Conservation (phyloP, 92 coral and sea anemone species). For the Isaurus tuberculatus region DNA sequence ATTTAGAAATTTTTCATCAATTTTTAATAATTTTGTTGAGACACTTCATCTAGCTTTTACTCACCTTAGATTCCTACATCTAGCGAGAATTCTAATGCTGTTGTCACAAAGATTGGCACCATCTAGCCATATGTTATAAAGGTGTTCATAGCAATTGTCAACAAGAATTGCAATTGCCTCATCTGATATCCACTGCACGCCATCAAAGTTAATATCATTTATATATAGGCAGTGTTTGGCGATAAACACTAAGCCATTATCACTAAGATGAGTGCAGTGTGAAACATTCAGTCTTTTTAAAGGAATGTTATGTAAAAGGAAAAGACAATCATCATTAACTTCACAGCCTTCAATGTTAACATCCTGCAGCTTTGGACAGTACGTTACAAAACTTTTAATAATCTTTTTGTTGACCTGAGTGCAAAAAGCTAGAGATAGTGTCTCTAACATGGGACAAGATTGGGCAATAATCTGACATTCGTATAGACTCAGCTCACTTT, state of each 20-base stretch:
- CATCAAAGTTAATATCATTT: conserved; percentile 83
- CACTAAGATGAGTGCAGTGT: conserved; percentile 84
- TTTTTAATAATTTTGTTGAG: no score
- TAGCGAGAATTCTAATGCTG: conserved; percentile 69
- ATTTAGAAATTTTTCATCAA: no score
- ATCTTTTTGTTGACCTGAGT: conserved; percentile 57
- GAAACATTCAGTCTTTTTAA: conserved; percentile 76
- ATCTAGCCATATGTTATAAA: conserved; percentile 90
- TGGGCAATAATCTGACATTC: conserved; percentile 64
- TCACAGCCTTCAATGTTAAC: conserved; percentile 82
- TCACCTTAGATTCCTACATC: conserved; percentile 80
- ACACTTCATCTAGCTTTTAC: background rate
- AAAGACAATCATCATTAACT: conserved; percentile 71
- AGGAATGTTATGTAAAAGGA: conserved; percentile 58
- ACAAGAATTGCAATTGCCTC: conserved; percentile 79
- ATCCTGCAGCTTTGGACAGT: conserved; percentile 72
- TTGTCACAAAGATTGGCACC: conserved; percentile 87
- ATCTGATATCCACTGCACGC: conserved; percentile 93
- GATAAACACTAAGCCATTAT: conserved; percentile 66
- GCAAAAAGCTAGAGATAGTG: conserved; percentile 82
- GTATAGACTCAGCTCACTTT: conserved; percentile 54
- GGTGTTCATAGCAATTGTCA: conserved; percentile 58
- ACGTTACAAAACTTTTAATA: conserved; percentile 58
- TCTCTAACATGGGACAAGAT: conserved; percentile 76
- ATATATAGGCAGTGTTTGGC: conserved; percentile 65